Evolutionary conservation across 2,888 invertebrate genomes (phyloP), one percentile per base, ranked within the genome.

Genomic region (Odontocerum albicorne): DNA sequence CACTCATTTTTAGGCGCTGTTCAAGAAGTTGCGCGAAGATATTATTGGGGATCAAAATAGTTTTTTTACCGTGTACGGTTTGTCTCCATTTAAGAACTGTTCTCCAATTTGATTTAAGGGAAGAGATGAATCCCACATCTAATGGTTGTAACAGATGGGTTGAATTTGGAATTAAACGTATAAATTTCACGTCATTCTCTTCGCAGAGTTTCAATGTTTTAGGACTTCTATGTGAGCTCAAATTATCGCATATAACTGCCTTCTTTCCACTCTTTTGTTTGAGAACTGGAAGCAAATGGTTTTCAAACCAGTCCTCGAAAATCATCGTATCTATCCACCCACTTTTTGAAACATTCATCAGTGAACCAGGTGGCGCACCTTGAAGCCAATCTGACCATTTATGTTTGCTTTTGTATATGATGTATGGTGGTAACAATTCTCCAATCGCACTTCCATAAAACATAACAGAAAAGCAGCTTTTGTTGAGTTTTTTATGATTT

Each of bases 241-340:
- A 35, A 35, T 35, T 35, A 35, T 35, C 35, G 35, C 35, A 35
- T 8, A 35, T 35, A 12, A 35, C 12, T 35, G 12, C 35, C 35
- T 35, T 35, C 12, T 35, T 35, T 8, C 35, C 35, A 12, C 12
- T 6, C 12, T 35, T 6, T 12, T 35, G 6, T 35, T 35, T 35
- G 7, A 35, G 35, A 35, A 8, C 7, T 12, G 35, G 35, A 8
- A 35, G 12, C 6, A 35, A 35, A 8, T 8, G 35, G 35, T 6
- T 8, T 8, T 8, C 12, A 35, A 35, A 35, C 35, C 35, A 7
- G 12, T 27, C 27, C 10, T 27, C 27, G 10, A 27, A 27, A 27
- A 27, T 35, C n/a, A 12, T 12, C 35, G 35, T 12, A 35, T 35
- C 35, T 6, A 35, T 10, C 12, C 35, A 35, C 35, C 35, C 12